These are phyloP conservation scores for Callithrix jacchus DNA, from an alignment of 2,113 vertebrate species.

Conservation along the genomic window DNA sequence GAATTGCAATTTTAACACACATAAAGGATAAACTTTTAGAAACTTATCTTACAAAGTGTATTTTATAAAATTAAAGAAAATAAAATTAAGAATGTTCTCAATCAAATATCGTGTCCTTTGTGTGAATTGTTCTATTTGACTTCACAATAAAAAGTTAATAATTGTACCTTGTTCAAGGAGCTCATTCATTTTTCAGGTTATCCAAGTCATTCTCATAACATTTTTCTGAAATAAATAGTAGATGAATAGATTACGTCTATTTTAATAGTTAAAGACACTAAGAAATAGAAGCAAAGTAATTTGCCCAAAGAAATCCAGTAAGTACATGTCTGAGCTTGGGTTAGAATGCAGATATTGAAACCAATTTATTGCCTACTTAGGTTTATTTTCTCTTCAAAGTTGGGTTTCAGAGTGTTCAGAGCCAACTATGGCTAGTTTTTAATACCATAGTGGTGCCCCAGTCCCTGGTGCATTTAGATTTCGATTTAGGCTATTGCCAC, in stretches of 20 bases:
- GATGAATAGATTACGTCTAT: neutral
- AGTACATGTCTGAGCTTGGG: slow-evolving; percentile 12
- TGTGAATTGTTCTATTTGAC: slow-evolving; percentile 52
- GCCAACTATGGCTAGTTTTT: neutral
- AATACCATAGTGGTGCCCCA: neutral
- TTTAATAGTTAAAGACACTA: slow-evolving; percentile 16
- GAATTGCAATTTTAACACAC: slow-evolving; percentile 85
- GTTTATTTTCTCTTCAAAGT: slow-evolving; percentile 33
- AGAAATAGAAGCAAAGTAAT: slow-evolving; percentile 25
- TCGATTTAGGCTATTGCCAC: neutral
- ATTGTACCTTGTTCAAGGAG: neutral
- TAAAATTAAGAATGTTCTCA: slow-evolving; percentile 85
- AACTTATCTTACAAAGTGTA: slow-evolving; percentile 86
- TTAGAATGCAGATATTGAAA: neutral
- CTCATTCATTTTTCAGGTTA: slow-evolving; percentile 32
- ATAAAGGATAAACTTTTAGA: slow-evolving; percentile 85
- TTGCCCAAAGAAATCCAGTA: slow-evolving; percentile 23
- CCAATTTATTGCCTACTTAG: neutral
- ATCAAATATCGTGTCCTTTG: slow-evolving; percentile 47
- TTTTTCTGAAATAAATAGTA: slow-evolving; percentile 41
- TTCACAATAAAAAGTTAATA: neutral
- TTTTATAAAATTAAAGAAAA: slow-evolving; percentile 89
- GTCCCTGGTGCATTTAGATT: neutral
- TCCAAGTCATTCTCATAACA: slow-evolving; percentile 22
- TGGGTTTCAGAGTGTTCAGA: neutral